Evolutionary conservation across 2,113 vertebrate genomes (phyloP).

Genomic region (Pomatorhinus ruficollis): DNA sequence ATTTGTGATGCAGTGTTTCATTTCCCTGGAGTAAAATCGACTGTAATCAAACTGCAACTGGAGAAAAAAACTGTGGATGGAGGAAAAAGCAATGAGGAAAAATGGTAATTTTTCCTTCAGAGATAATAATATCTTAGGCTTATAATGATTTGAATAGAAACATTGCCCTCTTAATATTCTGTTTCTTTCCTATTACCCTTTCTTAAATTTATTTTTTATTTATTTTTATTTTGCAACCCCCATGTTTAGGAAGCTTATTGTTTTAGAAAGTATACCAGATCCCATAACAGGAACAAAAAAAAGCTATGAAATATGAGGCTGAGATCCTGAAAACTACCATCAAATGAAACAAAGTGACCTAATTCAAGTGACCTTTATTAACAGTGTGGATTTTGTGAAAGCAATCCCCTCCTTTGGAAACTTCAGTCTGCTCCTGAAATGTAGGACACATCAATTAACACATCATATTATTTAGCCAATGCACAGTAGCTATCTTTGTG

Average conservation of each 20-base stretch:
- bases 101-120: background rate
- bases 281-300: background rate
- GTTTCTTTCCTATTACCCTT: accelerated
- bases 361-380: background rate
- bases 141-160: background rate
- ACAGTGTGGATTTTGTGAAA: background rate
- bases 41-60: background rate
- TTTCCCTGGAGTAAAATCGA: background rate
- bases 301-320: background rate
- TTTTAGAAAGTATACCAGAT: background rate
- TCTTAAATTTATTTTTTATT: background rate
- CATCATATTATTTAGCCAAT: background rate
- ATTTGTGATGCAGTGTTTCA: background rate
- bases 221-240: accelerated
- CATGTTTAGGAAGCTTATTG: background rate
- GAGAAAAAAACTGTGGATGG: background rate
- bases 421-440: background rate
- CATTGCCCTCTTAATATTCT: background rate
- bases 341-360: background rate
- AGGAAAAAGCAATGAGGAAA: background rate
- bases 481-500: background rate
- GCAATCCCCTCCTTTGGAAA: background rate
- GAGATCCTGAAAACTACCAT: background rate
- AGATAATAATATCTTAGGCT: background rate
- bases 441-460: background rate